A percentile compares a stretch with the other conserved stretches of the same genome.
Evolutionary conservation across 1,140 invertebrate species (phyloP).

Genomic region (Ladona fulva): DNA sequence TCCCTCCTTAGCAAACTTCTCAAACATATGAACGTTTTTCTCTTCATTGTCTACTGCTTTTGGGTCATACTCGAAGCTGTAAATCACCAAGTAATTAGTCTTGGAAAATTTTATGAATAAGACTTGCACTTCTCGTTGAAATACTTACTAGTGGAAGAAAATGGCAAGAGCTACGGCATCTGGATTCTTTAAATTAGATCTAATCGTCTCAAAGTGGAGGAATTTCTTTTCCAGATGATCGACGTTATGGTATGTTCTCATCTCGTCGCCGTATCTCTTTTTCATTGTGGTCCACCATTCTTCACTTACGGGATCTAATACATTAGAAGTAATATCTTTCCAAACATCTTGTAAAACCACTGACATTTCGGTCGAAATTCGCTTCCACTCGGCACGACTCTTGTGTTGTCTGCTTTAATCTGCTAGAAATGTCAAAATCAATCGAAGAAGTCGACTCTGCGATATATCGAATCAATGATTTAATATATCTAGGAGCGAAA

Average conservation of each 20-base stretch:
- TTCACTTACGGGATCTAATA: constrained; percentile 26
- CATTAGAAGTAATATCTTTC: constrained; percentile 6
- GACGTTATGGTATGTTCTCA: constrained; percentile 40
- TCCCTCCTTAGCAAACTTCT: constrained; percentile 8
- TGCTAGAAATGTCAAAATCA: background rate
- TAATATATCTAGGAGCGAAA: background rate
- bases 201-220: constrained; percentile 37
- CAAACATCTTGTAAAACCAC: background rate
- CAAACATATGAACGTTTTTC: constrained; percentile 19
- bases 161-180: constrained; percentile 41
- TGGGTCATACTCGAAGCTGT: background rate
- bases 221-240: constrained; percentile 40
- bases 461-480: background rate
- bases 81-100: background rate
- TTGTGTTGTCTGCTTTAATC: too few species aligned
- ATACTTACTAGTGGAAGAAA: constrained; percentile 45
- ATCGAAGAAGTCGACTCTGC: background rate
- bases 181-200: constrained; percentile 37
- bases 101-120: background rate
- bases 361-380: background rate
- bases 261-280: constrained; percentile 36
- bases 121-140: background rate
- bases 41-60: constrained; percentile 5
- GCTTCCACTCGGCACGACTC: too few species aligned
- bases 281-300: constrained; percentile 33